Percentiles rank a stretch among this genome's conserved stretches.
These are phyloP conservation scores for Hofmannophila pseudospretella DNA, from an alignment of 2,888 invertebrate species.

Conservation along the genomic window DNA sequence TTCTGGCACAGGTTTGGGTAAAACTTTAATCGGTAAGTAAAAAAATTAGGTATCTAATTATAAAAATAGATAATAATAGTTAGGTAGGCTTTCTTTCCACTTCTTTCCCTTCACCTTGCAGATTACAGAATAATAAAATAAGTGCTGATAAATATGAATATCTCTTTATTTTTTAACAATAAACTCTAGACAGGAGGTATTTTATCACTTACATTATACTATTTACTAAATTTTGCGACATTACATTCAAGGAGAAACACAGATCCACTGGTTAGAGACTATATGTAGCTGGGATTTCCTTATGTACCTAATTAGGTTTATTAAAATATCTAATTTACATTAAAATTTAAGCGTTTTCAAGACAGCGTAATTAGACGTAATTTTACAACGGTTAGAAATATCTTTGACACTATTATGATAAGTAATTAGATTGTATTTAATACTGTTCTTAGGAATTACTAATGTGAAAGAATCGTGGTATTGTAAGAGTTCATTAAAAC, in stretches of 20 bases:
- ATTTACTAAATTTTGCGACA: conserved; percentile 41
- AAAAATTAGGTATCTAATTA: too few species aligned
- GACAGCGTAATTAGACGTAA: conserved; percentile 13
- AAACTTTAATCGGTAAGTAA: too few species aligned
- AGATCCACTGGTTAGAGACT: conserved; percentile 11
- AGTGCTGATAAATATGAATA: conserved; percentile 59
- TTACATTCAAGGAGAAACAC: conserved; percentile 31
- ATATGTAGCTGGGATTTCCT: conserved; percentile 21
- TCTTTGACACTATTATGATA: background rate
- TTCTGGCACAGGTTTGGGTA: too few species aligned
- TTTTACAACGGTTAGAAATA: conserved; percentile 18
- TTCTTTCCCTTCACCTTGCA: too few species aligned
- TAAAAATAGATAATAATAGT: too few species aligned
- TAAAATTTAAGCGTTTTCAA: conserved; percentile 29
- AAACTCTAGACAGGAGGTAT: conserved; percentile 72
- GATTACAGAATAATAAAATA: too few species aligned
- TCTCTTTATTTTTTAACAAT: conserved; percentile 72
- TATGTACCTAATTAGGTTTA: conserved; percentile 16
- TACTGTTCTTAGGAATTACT: too few species aligned
- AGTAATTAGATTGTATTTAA: background rate
- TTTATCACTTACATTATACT: conserved; percentile 50
- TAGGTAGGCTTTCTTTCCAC: too few species aligned
- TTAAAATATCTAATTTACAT: conserved; percentile 28
- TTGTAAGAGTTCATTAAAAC: too few species aligned
- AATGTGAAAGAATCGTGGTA: too few species aligned